phyloP scores from a whole-genome alignment of 2,113 vertebrate genomes.

The Salvelinus namaycush region DNA sequence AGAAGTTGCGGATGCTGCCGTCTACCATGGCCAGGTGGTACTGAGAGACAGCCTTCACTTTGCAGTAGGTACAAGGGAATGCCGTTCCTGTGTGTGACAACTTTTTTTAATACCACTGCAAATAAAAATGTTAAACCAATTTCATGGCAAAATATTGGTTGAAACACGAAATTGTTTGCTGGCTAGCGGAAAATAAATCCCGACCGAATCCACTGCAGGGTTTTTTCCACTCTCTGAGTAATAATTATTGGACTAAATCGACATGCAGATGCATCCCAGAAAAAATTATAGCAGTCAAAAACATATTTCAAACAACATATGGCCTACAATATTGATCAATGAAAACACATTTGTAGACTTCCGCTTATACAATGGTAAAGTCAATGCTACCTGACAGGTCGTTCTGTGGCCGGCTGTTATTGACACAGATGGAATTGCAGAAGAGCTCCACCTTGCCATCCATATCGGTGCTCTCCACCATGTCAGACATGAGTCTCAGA shows the following conservation, averaged over 20 bases:
- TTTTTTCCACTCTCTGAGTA: too few relatives aligned
- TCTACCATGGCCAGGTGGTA: conserved; percentile 97
- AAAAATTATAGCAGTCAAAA: background rate
- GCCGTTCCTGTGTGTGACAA: conserved; percentile 55
- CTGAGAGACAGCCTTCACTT: conserved; percentile 87
- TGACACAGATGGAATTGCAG: conserved; percentile 58
- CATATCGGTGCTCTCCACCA: conserved; percentile 57
- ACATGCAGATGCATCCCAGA: background rate
- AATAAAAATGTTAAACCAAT: too few relatives aligned
- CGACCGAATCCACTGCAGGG: too few relatives aligned
- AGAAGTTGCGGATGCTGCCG: conserved; percentile 96
- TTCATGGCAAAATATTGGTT: too few relatives aligned
- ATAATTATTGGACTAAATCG: background rate
- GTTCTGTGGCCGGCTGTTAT: conserved; percentile 52
- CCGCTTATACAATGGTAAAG: background rate
- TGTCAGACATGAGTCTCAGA: conserved; percentile 45
- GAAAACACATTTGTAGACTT: background rate
- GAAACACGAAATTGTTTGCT: too few relatives aligned
- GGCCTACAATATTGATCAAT: background rate
- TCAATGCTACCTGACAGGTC: conserved; percentile 47
- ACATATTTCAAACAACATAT: background rate
- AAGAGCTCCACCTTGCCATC: conserved; percentile 69
- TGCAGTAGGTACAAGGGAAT: conserved; percentile 93
- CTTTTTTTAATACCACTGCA: too few relatives aligned
- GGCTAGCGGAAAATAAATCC: too few relatives aligned